Base-by-base conservation (phyloP, 1,140 invertebrate species). In the Lordiphosa mommai region DNA sequence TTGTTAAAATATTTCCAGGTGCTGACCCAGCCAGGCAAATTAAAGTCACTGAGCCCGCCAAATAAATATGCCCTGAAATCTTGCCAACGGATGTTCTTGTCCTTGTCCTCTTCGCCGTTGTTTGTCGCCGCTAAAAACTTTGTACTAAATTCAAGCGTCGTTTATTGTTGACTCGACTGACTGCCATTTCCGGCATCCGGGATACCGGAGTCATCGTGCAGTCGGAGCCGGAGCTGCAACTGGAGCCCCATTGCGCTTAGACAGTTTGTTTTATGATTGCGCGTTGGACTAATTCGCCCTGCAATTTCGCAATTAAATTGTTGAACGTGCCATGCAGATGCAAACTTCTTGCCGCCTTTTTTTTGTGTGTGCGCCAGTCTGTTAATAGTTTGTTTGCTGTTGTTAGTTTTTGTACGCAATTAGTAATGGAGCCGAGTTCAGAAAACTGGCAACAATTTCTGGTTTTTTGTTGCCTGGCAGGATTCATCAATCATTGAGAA, bases 81-180 rank as follows among this genome's bases (percentile, higher is more conserved):
- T 58, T 52, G 71, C 72, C 52, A 76, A 61, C 76, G 76, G 76
- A 80, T 68, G 76, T 61, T 59, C 55, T 49, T 36, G 38, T 48
- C 41, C 38, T 65, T 47, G 27, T 46, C 61, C 32, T 44, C 16
- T 23, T 9, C 23, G 34, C 34, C n/a, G 41, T 37, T 29, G 10
- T 43, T 23, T 37, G 50, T 27, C 23, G 43, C 23, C 14, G 12
- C 17, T 48, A 16, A 17, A 79, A 80, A 80, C 61, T 76, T 82
- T 80, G 47, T 30, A 48, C 40, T 46, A 13, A 68, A 47, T 68
- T 65, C 63, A 33, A 60, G 55, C 55, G 65, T 37, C 71, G 57
- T 82, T 82, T 80, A 72, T 80, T 80, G 76, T 80, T 71, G 76
- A 82, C 76, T 76, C 77, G 65, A 67, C 66, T 67, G 71, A 52